Evolutionary conservation across 2,888 invertebrate genomes (phyloP), one percentile per base, ranked within the genome.

Genomic region (Chromoteleia sp.): DNA sequence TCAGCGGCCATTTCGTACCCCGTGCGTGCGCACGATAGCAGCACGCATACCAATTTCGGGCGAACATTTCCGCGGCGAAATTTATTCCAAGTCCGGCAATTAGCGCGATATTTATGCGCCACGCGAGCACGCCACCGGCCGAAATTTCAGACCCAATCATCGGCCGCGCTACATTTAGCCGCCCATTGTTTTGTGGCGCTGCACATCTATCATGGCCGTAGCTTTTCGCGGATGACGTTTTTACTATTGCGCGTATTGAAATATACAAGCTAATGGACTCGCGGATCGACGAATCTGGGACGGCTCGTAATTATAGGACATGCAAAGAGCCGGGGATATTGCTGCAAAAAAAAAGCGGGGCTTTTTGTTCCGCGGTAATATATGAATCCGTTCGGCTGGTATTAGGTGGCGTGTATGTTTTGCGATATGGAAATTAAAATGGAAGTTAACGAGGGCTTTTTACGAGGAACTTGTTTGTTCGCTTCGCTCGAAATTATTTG

Each of bases 51-150:
- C 80, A 80, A 80, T 80, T 80, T 80, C 65, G 43, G 45, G 17
- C 63, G 81, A 87, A 86, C 87, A 87, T 87, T 87, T 86, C 85
- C 87, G 85, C 85, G 82, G 81, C 74, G 82, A 84, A 86, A 89
- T 89, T 89, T 89, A 90, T 89, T 88, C 84, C 87, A 83, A 77
- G 86, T 83, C 84, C 84, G 83, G 86, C 88, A 88, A 90, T 89
- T 89, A 89, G 86, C 85, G 80, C 58, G 86, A 88, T 87, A 89
- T 89, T 89, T 89, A 89, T 88, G 89, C 86, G 81, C 82, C 85
- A 54, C 50, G 81, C 79, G 82, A 83, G 81, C 86, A 84, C 85
- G 85, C 85, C 80, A 86, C 77, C 79, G 80, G 19, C 48, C 59
- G 61, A 61, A 75, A 71, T 71, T 74, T 61, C 36, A 56, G 80